Evolutionary conservation across 2,797 vertebrate species (phyloP), one percentile per base, ranked within the genome.

Genomic region (Buphagus erythrorhynchus): DNA sequence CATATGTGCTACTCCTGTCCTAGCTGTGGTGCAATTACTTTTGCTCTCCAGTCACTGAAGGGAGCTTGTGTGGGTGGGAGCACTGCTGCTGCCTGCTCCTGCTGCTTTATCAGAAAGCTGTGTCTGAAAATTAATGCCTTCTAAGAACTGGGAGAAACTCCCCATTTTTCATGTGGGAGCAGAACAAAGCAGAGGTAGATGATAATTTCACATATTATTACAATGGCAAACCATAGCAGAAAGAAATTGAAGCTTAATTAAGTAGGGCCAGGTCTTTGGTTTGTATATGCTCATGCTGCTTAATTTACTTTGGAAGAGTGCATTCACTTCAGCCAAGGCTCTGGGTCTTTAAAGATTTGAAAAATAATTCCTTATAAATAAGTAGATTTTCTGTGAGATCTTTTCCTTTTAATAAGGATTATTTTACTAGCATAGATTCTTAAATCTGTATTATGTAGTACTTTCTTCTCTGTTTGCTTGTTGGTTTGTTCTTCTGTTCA

Each of bases 161-260:
- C 46, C n/a, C 13, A 26, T 58, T 92, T 66, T 54, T 87, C 25
- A 24, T 12, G 33, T 28, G 46, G n/a, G 31, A 89, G 28, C 20
- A 76, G 48, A 85, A 57, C 26, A 80, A 90, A 89, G 35, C 35
- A 77, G 82, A 54, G 20, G n/a, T 54, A 79, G 61, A 89, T 43
- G 57, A 72, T 22, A 85, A 42, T 45, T 48, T 84, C 42, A 13
- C n/a, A 4, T n/a, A 4, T 40, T 73, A 35, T 43, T 55, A 26
- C 17, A 49, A 13, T 13, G 31, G 20, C 7, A 90, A 93, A 78
- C 15, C 12, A 28, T 2, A 40, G 38, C 16, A 58, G 61, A 72
- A 80, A 65, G 38, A 45, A 93, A 49, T 14, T 33, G 45, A 21
- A 88, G 42, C 5, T n/a, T n/a, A n/a, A 4, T 10, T 59, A 65